A percentile compares a stretch with the other conserved stretches of the same genome.
Evolutionary conservation across 2,888 invertebrate genomes (phyloP).

Genomic region (Eupithecia subfuscata): DNA sequence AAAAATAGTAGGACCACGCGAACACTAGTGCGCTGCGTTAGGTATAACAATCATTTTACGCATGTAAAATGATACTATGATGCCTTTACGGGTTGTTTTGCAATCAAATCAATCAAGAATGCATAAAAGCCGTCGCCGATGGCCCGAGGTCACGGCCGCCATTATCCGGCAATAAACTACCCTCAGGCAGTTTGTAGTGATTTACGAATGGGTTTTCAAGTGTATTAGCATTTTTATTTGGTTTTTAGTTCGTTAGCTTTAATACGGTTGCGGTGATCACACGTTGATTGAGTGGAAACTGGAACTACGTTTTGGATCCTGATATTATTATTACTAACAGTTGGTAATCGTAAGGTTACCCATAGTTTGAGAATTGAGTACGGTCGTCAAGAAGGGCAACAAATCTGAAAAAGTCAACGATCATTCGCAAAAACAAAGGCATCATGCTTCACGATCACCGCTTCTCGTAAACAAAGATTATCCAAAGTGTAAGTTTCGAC

Average conservation of each 20-base stretch:
- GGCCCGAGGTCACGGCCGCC: constrained; percentile 37
- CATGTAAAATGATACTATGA: neutral
- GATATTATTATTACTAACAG: neutral
- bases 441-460: neutral
- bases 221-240: constrained; percentile 45
- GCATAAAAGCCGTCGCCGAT: constrained; percentile 64
- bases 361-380: too few species aligned
- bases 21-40: too few species aligned
- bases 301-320: constrained; percentile 17
- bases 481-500: too few species aligned
- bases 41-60: too few species aligned
- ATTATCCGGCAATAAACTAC: constrained; percentile 36
- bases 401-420: too few species aligned
- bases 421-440: neutral
- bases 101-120: constrained; percentile 67
- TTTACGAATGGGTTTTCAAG: constrained; percentile 42
- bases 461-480: too few species aligned
- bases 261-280: constrained; percentile 29
- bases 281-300: constrained; percentile 33
- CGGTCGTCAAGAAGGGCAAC: too few species aligned
- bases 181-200: constrained; percentile 37
- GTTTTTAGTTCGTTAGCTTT: constrained; percentile 38
- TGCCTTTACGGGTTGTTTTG: too few species aligned
- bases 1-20: too few species aligned
- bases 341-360: too few species aligned